phyloP scores from a whole-genome alignment of 2,888 invertebrate genomes.

The Apotomis betuletana region DNA sequence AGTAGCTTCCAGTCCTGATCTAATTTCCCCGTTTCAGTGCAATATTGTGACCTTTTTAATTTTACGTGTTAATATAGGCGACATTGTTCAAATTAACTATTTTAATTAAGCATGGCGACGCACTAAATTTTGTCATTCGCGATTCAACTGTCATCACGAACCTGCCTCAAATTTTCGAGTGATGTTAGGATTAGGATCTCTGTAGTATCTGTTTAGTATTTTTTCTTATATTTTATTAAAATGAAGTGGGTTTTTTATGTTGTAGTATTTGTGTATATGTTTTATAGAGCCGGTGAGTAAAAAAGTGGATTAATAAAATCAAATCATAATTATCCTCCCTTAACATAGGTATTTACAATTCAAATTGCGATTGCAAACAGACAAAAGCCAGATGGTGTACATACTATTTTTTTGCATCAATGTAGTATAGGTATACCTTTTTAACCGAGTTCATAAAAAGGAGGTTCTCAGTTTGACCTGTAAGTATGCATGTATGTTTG shows the following conservation, averaged over 20 bases:
- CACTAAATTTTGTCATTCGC: conserved; percentile 21
- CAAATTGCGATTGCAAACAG: too few species aligned
- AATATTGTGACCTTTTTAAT: conserved; percentile 49
- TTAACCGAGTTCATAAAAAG: too few species aligned
- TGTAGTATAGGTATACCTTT: too few species aligned
- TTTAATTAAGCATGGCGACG: conserved; percentile 25
- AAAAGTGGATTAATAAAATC: too few species aligned
- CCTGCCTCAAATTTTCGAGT: conserved; percentile 10
- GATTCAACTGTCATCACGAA: conserved; percentile 13
- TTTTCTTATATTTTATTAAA: conserved; percentile 40
- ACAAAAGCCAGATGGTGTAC: too few species aligned
- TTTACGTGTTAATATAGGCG: conserved; percentile 43
- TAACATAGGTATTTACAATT: too few species aligned
- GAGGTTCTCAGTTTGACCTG: too few species aligned
- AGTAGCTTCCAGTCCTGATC: conserved; percentile 27
- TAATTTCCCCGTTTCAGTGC: conserved; percentile 33
- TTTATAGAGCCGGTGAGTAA: conserved; percentile 64
- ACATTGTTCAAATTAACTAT: conserved; percentile 44
- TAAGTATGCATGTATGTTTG: too few species aligned
- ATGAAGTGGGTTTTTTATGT: conserved; percentile 73
- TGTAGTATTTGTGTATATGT: conserved; percentile 65
- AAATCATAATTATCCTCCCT: too few species aligned
- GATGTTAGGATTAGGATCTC: conserved; percentile 6
- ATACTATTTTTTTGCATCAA: too few species aligned
- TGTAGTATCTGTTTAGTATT: background rate